These are phyloP conservation scores for Coreoperca whiteheadi DNA, from an alignment of 2,113 vertebrate genomes.

Conservation along the genomic window DNA sequence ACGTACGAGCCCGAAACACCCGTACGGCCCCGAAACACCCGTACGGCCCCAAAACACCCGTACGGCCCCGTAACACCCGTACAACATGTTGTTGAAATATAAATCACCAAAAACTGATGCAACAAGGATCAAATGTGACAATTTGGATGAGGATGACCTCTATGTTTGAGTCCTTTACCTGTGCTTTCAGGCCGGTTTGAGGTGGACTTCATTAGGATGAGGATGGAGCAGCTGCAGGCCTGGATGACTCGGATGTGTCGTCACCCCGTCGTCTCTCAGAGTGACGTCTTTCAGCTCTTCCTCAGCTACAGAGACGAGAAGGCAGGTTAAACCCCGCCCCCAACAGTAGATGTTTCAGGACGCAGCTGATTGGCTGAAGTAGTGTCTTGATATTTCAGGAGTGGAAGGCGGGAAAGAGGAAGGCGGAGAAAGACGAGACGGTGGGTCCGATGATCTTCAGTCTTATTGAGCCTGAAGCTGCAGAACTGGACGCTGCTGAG, in stretches of 20 bases:
- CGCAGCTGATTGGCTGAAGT: conserved; percentile 20
- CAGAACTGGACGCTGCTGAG: conserved; percentile 88
- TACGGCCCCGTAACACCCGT: no score
- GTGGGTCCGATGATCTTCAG: conserved; percentile 93
- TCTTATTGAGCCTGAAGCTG: conserved; percentile 90
- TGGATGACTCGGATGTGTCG: conserved; percentile 95
- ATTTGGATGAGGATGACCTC: no score
- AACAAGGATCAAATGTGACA: no score
- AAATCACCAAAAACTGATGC: no score
- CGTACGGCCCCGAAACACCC: no score
- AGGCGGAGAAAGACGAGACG: conserved; percentile 92
- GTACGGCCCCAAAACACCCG: no score
- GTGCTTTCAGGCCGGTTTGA: conserved; percentile 89
- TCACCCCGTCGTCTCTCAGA: conserved; percentile 91
- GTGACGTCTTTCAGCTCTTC: conserved; percentile 95
- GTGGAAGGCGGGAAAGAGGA: conserved; percentile 95
- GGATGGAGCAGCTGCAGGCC: conserved; percentile 92
- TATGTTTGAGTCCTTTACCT: neutral
- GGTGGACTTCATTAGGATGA: conserved; percentile 94
- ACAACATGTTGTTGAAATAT: no score
- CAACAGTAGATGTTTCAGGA: neutral
- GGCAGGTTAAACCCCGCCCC: conserved; percentile 1
- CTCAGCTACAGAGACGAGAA: conserved; percentile 91
- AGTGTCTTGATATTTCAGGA: conserved; percentile 81
- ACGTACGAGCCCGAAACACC: no score